These are phyloP conservation scores for Hymenopus coronatus DNA, from an alignment of 2,888 invertebrate species.

Conservation along the genomic window DNA sequence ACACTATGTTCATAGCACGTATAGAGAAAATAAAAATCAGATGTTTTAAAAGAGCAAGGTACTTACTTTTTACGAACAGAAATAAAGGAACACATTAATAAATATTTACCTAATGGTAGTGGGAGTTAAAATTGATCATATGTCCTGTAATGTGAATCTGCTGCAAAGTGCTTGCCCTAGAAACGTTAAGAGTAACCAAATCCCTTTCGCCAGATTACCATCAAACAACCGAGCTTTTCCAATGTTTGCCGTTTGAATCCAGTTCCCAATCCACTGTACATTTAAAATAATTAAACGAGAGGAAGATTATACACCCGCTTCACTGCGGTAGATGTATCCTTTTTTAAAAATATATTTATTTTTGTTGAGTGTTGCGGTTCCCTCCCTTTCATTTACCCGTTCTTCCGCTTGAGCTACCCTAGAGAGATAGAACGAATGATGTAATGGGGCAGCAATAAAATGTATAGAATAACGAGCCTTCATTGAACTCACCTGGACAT, in stretches of 20 bases:
- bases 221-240: neutral
- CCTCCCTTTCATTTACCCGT: neutral
- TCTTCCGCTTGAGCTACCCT: neutral
- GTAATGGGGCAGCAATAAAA: neutral
- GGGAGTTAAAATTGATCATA: neutral
- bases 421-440: neutral
- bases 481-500: neutral
- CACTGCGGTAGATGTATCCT: neutral
- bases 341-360: neutral
- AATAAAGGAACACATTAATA: neutral
- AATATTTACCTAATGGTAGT: neutral
- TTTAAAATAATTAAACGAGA: neutral
- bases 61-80: neutral
- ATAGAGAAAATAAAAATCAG: too few species aligned
- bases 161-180: neutral
- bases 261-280: neutral
- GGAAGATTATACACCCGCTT: neutral
- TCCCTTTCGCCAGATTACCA: neutral
- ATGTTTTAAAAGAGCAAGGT: neutral
- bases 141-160: neutral
- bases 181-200: neutral
- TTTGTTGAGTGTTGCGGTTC: neutral
- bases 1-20: too few species aligned
- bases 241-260: neutral
- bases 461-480: neutral